Base-by-base conservation (phyloP, 2,888 invertebrate species). In the Nomada goodeniana region DNA sequence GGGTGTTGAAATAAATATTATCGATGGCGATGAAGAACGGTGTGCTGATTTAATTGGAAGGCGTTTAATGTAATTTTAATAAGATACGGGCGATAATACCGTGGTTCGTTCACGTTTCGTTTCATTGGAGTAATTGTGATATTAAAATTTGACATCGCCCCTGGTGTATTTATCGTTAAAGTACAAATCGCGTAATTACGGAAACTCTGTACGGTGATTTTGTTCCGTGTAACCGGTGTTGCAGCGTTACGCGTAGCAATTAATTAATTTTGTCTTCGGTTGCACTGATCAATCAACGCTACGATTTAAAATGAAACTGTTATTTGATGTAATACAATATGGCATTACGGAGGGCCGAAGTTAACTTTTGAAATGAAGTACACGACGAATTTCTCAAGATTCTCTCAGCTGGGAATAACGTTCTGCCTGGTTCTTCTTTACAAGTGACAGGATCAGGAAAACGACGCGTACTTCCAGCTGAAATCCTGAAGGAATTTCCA, bases 401-500 rank as follows among this genome's bases (percentile, higher is more conserved):
- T 18, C 61, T 29, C 10, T 36, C 26, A 36, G 11, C 29, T 29
- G 50, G 55, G 67, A 52, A 47, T 65, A 42, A 55, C 23, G n/a
- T 67, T 47, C 59, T n/a, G 20, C 15, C 29, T 55, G n/a, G 13
- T 11, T 50, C 18, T 64, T 10, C 50, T 72, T 26, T n/a, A 36
- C 11, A 10, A 13, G 1, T 44, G 63, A 67, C 60, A 55, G 23
- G 29, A 47, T n/a, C 20, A 11, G n/a, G 26, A 9, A 65, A 2
- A 2, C 0, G n/a, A 18, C 36, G 50, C 55, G 23, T 80, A 26
- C n/a, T 29, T 59, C 36, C n/a, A 69, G 44, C 42, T 18, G 26
- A 15, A 44, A 71, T 63, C 47, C 26, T 53, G 29, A 47, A 67
- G 68, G 70, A 80, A 82, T 82, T 73, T 75, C 69, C 61, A 57